Conservation (phyloP, 2,888 invertebrate genomes). For the Zhengitettix transpicula region DNA sequence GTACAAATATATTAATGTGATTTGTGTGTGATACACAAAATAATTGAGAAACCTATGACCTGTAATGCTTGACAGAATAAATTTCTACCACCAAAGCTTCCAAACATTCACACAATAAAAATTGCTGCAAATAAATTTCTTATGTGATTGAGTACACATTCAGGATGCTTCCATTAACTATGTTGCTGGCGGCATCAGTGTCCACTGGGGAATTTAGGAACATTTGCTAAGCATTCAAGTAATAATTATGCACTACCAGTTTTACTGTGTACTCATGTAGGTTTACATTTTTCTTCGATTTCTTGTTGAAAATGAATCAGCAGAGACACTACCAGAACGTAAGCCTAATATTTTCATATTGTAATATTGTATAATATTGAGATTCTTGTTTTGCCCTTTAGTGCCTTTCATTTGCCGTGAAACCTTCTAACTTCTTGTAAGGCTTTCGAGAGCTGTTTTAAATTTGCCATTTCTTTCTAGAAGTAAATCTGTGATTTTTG, state of each 20-base stretch:
- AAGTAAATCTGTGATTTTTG: too few relatives aligned
- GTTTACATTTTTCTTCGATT: slow-evolving; percentile 1
- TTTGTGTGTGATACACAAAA: too few relatives aligned
- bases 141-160: not conserved
- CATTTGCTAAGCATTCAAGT: slow-evolving; percentile 4
- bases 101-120: not conserved
- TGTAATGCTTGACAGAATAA: too few relatives aligned
- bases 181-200: not conserved
- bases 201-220: slow-evolving; percentile 1
- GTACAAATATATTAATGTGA: too few relatives aligned
- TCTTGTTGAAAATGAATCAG: not conserved
- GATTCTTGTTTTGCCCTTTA: too few relatives aligned
- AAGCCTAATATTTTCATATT: not conserved
- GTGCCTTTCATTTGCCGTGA: too few relatives aligned
- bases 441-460: not conserved
- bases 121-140: too few relatives aligned
- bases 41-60: too few relatives aligned
- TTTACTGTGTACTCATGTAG: slow-evolving; percentile 1
- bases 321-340: not conserved
- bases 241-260: slow-evolving; percentile 3
- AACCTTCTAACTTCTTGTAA: too few relatives aligned
- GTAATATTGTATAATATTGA: too few relatives aligned
- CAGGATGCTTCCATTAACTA: slow-evolving; percentile 2
- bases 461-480: not conserved
- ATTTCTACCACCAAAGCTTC: too few relatives aligned